These are phyloP conservation scores for Sclerurus mexicanus DNA, from an alignment of 2,113 vertebrate species.

Conservation along the genomic window DNA sequence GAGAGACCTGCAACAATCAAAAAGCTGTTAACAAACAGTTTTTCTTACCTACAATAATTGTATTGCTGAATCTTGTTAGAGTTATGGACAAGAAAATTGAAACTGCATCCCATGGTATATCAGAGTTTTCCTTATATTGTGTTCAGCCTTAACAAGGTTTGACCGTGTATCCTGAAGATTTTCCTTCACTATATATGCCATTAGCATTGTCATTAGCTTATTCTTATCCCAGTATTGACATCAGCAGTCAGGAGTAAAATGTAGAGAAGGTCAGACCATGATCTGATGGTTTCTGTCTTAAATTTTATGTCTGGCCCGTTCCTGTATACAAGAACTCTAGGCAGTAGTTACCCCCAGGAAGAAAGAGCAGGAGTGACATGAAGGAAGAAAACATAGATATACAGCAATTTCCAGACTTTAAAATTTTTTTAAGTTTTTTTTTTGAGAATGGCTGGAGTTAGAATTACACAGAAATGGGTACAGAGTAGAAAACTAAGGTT, in stretches of 20 bases:
- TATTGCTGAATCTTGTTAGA: background rate
- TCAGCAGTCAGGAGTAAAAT: background rate
- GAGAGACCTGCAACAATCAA: background rate
- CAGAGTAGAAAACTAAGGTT: background rate
- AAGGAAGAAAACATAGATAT: background rate
- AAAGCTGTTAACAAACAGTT: background rate
- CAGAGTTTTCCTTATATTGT: background rate
- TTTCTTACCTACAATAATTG: background rate
- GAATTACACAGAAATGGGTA: background rate
- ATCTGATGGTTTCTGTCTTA: background rate
- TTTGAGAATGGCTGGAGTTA: background rate
- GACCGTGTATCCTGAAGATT: background rate
- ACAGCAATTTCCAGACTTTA: background rate
- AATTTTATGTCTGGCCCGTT: background rate
- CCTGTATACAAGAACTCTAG: background rate
- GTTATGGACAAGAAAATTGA: background rate
- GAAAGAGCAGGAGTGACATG: background rate
- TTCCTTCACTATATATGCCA: background rate
- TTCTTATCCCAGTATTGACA: background rate
- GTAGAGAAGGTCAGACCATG: background rate
- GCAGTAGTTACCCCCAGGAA: background rate
- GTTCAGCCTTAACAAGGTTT: background rate
- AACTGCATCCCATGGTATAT: background rate
- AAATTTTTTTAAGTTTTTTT: background rate
- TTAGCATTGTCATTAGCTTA: background rate